Percentiles rank a stretch among this genome's conserved stretches.
Evolutionary conservation across 92 coral and sea anemone genomes (phyloP).

Genomic region (Plumapathes pennacea): DNA sequence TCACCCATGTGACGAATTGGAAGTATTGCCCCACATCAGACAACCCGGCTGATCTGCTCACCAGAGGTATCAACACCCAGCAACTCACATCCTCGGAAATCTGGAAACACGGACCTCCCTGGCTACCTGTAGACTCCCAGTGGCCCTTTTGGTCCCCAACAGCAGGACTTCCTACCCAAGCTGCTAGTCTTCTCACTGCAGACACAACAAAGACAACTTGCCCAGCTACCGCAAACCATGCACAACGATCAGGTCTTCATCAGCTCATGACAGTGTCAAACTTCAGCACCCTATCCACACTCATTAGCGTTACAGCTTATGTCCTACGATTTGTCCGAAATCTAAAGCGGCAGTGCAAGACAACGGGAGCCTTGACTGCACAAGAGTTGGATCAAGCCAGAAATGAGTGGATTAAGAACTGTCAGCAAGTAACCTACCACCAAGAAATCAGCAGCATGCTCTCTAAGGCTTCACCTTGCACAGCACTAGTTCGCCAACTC

Average conservation of each 20-base stretch:
- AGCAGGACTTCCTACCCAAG: too few species aligned
- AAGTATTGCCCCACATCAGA: constrained; percentile 23
- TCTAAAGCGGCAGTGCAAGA: too few species aligned
- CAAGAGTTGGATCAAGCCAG: too few species aligned
- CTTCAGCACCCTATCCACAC: too few species aligned
- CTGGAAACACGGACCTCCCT: constrained; percentile 42
- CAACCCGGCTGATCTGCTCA: constrained; percentile 33
- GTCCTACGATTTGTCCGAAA: constrained; percentile 1
- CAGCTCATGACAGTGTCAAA: too few species aligned
- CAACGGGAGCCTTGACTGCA: too few species aligned
- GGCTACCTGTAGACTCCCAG: constrained; percentile 21
- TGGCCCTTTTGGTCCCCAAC: constrained; percentile 27
- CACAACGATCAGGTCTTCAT: too few species aligned
- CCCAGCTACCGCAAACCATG: too few species aligned
- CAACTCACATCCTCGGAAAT: constrained; percentile 12
- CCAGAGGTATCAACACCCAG: constrained; percentile 20
- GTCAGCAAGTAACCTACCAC: too few species aligned
- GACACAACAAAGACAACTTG: too few species aligned
- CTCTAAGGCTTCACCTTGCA: background rate
- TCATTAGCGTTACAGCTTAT: constrained; percentile 4
- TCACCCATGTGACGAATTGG: constrained; percentile 24
- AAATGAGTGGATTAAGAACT: too few species aligned
- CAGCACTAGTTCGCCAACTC: background rate
- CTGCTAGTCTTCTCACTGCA: too few species aligned
- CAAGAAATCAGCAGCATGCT: background rate